Base-by-base conservation (phyloP, 2,888 invertebrate genomes). In the Leuctra nigra region DNA sequence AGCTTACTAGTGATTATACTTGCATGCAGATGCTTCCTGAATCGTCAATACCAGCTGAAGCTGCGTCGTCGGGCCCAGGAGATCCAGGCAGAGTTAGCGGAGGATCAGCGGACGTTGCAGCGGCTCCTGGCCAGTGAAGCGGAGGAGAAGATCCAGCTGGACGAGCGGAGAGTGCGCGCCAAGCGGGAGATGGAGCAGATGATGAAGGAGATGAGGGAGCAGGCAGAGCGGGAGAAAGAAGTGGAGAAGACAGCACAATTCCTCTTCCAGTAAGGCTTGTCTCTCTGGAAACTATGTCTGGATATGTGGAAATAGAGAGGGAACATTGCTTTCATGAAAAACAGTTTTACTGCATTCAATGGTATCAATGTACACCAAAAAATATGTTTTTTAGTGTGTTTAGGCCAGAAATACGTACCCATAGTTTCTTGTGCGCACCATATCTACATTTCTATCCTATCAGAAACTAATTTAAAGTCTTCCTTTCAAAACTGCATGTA, bases 181-280 rank as follows among this genome's bases (percentile, higher is more conserved):
- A 38, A 18, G 2, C 4, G 14, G 11, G 57, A 57, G 47, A 44
- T 60, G 53, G 6, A 48, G 7, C 13, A n/a, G 13, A 46, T 50
- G 22, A 35, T 39, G 25, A 16, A 48, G n/a, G 53, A 36, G 2
- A 38, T 61, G 1, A 47, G 29, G 6, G 20, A 55, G 24, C 62
- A 62, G 36, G 39, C 53, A 36, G 44, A 16, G 13, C 2, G 50
- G 14, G 61, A 62, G 53, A 57, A 56, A 33, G 52, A 55, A 25
- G 55, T 61, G 13, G 53, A 58, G 35, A 24, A 39, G 9, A 47
- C 61, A 6, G 56, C 52, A 25, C 60, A 61, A 4, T 61, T 62
- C 20, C 50, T 62, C 2, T 62, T 62, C 39, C 59, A 62, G 62
- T 62, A 53, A 55, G 59, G 50, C 1, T 9, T 11, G 2, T 18